These are phyloP conservation scores for Oenanthe oenanthe DNA, from an alignment of 2,113 vertebrate species.

Conservation along the genomic window DNA sequence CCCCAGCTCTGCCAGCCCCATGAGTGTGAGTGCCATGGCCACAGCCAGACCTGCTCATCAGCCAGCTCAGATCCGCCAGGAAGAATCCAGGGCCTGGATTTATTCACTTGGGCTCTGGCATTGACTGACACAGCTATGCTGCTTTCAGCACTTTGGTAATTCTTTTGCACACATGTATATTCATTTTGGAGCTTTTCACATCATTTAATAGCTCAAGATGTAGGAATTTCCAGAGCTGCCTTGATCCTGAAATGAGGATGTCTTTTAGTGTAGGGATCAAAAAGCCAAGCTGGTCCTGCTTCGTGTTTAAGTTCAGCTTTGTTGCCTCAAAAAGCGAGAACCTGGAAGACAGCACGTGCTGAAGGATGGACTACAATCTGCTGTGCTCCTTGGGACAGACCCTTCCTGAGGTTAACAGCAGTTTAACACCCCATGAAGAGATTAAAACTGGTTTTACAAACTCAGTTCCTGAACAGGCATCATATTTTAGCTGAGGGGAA, in stretches of 20 bases:
- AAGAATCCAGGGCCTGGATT: neutral
- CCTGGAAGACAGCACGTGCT: neutral
- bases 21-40: neutral
- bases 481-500: neutral
- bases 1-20: neutral
- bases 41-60: neutral
- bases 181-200: neutral
- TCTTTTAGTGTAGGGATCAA: neutral
- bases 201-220: neutral
- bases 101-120: neutral
- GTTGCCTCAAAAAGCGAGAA: neutral
- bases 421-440: neutral
- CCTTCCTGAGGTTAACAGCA: neutral
- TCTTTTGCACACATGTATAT: neutral
- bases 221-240: conserved; percentile 5
- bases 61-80: neutral
- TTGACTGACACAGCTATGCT: neutral
- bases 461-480: neutral
- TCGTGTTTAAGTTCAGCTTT: neutral
- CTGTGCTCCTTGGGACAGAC: neutral
- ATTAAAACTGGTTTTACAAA: conserved; percentile 17
- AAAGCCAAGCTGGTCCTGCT: neutral
- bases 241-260: neutral
- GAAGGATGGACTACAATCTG: neutral
- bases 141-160: neutral